Evolutionary conservation across 2,113 vertebrate species (phyloP), one percentile per base, ranked within the genome.

Genomic region (Lanius collurio): DNA sequence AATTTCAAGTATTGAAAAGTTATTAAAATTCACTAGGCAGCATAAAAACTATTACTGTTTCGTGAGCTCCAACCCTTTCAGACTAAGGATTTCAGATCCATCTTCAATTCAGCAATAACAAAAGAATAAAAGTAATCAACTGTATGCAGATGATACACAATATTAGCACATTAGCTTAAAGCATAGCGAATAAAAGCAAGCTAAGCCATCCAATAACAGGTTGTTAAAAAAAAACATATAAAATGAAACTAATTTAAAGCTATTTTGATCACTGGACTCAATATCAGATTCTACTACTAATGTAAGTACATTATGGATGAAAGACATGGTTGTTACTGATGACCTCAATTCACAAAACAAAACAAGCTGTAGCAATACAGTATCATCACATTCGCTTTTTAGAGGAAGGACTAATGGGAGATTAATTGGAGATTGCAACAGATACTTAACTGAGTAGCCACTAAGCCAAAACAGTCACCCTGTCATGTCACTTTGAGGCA

Each of bases 221-320:
- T 13, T 57, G 8, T 41, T 59, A 23, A 68, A 39, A 69, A 73
- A n/a, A 50, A 0, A 1, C 9, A 9, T 10, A 64, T 18, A 22
- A 75, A 62, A 71, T 9, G 2, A 12, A 67, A 70, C 19, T 46
- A 31, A 39, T 19, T 33, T 49, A 55, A 83, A 87, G 15, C 4
- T 55, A 59, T 35, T 70, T 75, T 62, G 10, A 82, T 47, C 20
- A 85, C 23, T 65, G 23, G 24, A 77, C 8, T 68, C 24, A 8
- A 19, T 57, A 69, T 55, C 46, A 74, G 49, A 7, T 20, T 63
- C 21, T 46, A 15, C 27, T 75, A 49, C 20, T 30, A n/a, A 46
- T 7, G 0, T 5, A 71, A 85, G 23, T 49, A 75, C 11, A 78
- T 10, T 21, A 52, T 0, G 9, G 16, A 47, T 10, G 6, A 28